Percentiles rank a stretch among this genome's conserved stretches.
Evolutionary conservation across 2,888 invertebrate genomes (phyloP).

Genomic region (Alentia gelatinosa): DNA sequence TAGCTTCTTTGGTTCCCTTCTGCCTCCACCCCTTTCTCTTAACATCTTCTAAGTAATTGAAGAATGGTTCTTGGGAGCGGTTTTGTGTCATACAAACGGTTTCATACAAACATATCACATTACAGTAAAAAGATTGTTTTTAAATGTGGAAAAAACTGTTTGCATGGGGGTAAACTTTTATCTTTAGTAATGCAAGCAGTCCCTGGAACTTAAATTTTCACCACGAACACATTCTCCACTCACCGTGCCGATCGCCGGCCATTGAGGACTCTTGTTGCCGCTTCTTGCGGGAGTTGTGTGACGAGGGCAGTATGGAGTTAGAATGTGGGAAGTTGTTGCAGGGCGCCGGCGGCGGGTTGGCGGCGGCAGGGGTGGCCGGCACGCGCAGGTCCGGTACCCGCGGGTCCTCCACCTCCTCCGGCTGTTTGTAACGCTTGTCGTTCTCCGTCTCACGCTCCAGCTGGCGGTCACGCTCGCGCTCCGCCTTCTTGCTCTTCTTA

Average conservation of each 20-base stretch:
- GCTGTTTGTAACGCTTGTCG: background rate
- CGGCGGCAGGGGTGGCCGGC: background rate
- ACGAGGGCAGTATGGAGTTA: constrained; percentile 18
- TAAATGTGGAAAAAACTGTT: too few relatives aligned
- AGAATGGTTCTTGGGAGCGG: too few relatives aligned
- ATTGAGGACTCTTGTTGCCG: background rate
- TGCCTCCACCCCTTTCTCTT: too few relatives aligned
- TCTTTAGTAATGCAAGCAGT: too few relatives aligned
- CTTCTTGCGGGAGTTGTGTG: background rate
- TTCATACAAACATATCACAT: too few relatives aligned
- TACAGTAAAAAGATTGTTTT: too few relatives aligned
- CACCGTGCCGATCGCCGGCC: background rate
- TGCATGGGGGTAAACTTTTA: too few relatives aligned
- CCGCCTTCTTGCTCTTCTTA: constrained; percentile 45
- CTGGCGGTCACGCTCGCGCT: constrained; percentile 58
- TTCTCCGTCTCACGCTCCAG: constrained; percentile 38
- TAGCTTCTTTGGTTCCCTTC: too few relatives aligned
- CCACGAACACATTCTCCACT: too few relatives aligned
- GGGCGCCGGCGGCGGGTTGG: background rate
- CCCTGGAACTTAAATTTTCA: too few relatives aligned
- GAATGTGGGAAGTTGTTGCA: constrained; percentile 41
- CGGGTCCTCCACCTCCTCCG: constrained; percentile 36
- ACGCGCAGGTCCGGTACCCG: constrained; percentile 43
- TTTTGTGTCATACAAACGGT: too few relatives aligned
- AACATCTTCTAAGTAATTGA: too few relatives aligned